These are phyloP conservation scores for Clarias magur DNA, from an alignment of 2,113 vertebrate species.

Conservation along the genomic window DNA sequence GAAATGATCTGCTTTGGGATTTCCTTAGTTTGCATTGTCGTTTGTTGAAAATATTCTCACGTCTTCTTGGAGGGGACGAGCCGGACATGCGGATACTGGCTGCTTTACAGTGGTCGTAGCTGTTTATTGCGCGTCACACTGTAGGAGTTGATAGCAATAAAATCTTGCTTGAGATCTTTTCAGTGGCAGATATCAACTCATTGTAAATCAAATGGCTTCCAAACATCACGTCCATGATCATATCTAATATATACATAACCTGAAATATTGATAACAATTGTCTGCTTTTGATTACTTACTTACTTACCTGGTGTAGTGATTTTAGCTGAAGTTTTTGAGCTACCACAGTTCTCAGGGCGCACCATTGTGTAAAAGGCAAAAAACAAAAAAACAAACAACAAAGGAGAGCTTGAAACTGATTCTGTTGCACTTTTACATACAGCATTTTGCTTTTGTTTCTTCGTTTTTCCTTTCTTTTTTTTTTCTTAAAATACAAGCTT, in stretches of 20 bases:
- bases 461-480: not conserved
- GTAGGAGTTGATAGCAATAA: not conserved
- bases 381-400: not conserved
- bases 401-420: conserved; percentile 3
- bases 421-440: conserved; percentile 1
- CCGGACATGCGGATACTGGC: not conserved
- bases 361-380: not conserved
- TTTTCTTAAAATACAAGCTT: not conserved
- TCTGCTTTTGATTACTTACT: not conserved
- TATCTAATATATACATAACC: not conserved
- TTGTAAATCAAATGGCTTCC: not conserved
- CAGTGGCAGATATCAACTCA: not conserved
- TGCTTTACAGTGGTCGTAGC: not conserved
- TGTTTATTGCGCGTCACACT: not conserved
- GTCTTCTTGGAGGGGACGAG: not conserved
- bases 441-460: not conserved
- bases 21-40: not conserved
- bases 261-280: not conserved
- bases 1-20: conserved; percentile 8
- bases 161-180: not conserved
- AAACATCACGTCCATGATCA: not conserved
- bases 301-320: not conserved
- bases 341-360: not conserved
- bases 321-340: not conserved
- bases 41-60: conserved; percentile 67